Conservation (phyloP, 1,140 invertebrate genomes). For the Cardiocondyla obscurior region DNA sequence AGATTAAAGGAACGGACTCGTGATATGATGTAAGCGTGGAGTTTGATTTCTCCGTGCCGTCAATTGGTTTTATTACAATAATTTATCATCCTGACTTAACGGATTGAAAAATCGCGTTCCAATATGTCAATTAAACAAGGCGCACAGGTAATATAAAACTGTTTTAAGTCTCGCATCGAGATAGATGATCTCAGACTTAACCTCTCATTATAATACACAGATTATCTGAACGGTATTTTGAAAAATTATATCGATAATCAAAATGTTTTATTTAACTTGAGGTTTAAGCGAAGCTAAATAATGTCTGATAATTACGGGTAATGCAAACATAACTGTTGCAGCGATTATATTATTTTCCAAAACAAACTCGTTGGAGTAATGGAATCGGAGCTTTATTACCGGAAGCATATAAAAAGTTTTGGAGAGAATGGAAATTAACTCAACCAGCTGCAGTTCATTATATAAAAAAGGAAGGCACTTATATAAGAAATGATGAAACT, state of each 20-base stretch:
- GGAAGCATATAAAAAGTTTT: slow-evolving; percentile 94
- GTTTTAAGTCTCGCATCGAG: not conserved
- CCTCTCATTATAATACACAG: not conserved
- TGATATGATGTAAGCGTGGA: not conserved
- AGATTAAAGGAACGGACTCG: too few species aligned
- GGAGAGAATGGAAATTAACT: slow-evolving; percentile 91
- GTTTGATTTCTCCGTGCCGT: not conserved
- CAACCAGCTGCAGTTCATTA: slow-evolving; percentile 93
- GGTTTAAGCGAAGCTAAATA: not conserved
- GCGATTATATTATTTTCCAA: slow-evolving; percentile 72
- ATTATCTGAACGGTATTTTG: too few species aligned
- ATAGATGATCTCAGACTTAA: not conserved
- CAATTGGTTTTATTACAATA: not conserved
- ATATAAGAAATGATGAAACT: slow-evolving; percentile 88
- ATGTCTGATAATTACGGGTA: not conserved
- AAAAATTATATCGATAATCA: not conserved
- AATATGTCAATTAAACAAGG: not conserved
- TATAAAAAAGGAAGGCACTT: slow-evolving; percentile 89
- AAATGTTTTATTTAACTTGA: not conserved
- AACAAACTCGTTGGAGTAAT: slow-evolving; percentile 83
- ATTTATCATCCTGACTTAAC: not conserved
- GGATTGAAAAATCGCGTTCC: not conserved
- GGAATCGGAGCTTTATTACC: slow-evolving; percentile 89
- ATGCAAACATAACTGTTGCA: slow-evolving; percentile 27
- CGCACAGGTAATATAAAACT: slow-evolving; percentile 10